phyloP scores from a whole-genome alignment of 2,888 invertebrate genomes.

The Macaria notata region DNA sequence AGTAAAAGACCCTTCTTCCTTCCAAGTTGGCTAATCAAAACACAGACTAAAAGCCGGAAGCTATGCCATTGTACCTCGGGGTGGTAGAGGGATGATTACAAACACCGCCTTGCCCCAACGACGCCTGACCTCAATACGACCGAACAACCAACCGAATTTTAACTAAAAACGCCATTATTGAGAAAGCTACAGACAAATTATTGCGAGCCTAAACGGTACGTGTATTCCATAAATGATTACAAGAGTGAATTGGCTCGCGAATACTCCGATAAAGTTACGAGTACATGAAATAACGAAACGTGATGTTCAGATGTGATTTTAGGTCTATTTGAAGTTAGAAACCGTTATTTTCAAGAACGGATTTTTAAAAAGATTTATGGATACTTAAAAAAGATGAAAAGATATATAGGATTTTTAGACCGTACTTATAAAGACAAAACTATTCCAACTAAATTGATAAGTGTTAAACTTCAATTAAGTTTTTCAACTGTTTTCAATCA shows the following conservation, averaged over 20 bases:
- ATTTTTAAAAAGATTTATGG: no score
- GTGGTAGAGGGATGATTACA: slow-evolving; percentile 24
- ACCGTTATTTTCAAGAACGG: no score
- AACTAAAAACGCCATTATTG: slow-evolving; percentile 47
- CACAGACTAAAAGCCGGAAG: slow-evolving; percentile 17
- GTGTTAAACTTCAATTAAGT: no score
- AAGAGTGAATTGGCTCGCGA: slow-evolving; percentile 22
- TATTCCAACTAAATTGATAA: no score
- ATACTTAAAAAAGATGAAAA: no score
- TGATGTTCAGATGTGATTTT: no score
- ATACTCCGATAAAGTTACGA: not conserved
- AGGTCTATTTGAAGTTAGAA: no score
- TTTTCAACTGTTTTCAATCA: no score
- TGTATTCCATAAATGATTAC: slow-evolving; percentile 33
- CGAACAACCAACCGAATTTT: slow-evolving; percentile 43
- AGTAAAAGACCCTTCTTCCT: no score
- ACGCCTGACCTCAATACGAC: slow-evolving; percentile 45
- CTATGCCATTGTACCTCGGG: slow-evolving; percentile 7
- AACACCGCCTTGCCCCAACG: slow-evolving; percentile 30
- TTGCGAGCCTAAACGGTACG: slow-evolving; percentile 31
- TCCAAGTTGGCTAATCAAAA: slow-evolving; percentile 8
- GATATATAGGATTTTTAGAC: no score
- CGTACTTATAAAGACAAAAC: no score
- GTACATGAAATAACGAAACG: no score
- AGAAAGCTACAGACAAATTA: slow-evolving; percentile 31